Base-by-base conservation (phyloP, 2,888 invertebrate species). In the Dendrolimus houi region DNA sequence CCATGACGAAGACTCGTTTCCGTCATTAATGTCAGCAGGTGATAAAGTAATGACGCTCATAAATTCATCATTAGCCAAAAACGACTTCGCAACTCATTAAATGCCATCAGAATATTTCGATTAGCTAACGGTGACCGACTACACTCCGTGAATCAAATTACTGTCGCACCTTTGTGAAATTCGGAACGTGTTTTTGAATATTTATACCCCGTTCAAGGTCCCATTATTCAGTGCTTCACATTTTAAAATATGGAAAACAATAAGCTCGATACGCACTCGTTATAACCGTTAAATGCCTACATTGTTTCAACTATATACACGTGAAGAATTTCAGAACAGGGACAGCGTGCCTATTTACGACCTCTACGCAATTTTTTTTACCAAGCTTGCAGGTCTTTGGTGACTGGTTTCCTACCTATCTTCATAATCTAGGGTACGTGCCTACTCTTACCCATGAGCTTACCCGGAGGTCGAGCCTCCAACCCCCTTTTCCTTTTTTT, bases 161-260 rank as follows among this genome's bases (percentile, higher is more conserved):
- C 68, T 60, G 70, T 59, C 65, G 65, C 61, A 69, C 77, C 75
- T 81, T 76, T 81, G 74, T 82, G 80, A 81, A 85, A 85, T 82
- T 74, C 64, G 73, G 60, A 74, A 69, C 75, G 67, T 67, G 74
- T 72, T 73, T 76, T 78, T 81, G 75, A 84, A 85, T 85, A 85
- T 85, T 79, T 79, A 85, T 81, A 69, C 58, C 62, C 66, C 67
- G 70, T 80, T 73, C 82, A 84, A 84, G 84, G 84, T 79, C 69
- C 77, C 67, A 71, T 74, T 77, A 72, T 47, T 47, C 47, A 74
- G 72, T 64, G 55, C 59, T 64, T 68, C 64, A 69, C 65, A 67
- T 65, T 65, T 67, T 64, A 71, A 69, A 69, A 65, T 70, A 67
- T 70, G 63, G 68, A 58, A 58, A 61, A 67, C 68, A 67, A 71